Conservation (phyloP, 2,888 invertebrate genomes). For the Octodonta nipae region DNA sequence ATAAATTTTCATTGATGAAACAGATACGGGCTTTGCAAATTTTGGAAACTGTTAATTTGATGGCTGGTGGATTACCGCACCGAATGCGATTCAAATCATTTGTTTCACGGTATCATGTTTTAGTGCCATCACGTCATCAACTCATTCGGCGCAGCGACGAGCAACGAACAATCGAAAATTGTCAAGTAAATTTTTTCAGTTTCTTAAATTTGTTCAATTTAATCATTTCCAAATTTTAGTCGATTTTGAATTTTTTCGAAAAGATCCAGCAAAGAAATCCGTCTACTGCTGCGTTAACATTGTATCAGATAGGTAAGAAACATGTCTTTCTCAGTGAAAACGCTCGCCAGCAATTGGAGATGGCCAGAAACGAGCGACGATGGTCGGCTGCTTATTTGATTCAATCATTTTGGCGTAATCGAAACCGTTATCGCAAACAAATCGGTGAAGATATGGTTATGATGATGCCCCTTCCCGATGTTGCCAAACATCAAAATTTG, state of each 20-base stretch:
- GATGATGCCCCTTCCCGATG: too few relatives aligned
- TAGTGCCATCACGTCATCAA: slow-evolving; percentile 63
- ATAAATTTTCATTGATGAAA: slow-evolving; percentile 67
- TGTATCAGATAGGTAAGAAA: slow-evolving; percentile 84
- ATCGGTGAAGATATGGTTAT: slow-evolving; percentile 38
- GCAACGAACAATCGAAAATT: slow-evolving; percentile 59
- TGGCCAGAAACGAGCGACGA: slow-evolving; percentile 61
- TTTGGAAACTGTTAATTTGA: slow-evolving; percentile 84
- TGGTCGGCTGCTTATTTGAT: slow-evolving; percentile 71
- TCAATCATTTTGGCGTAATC: slow-evolving; percentile 75
- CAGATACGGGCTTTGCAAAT: slow-evolving; percentile 78
- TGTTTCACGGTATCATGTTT: slow-evolving; percentile 68
- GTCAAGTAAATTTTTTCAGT: slow-evolving; percentile 59
- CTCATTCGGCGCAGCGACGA: slow-evolving; percentile 54
- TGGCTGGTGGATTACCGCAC: slow-evolving; percentile 93
- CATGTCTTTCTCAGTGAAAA: slow-evolving; percentile 92
- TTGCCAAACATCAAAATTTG: too few relatives aligned
- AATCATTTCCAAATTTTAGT: too few relatives aligned
- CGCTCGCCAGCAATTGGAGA: slow-evolving; percentile 78
- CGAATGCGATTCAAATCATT: slow-evolving; percentile 90
- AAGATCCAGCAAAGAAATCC: slow-evolving; percentile 42
- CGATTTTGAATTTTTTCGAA: too few relatives aligned
- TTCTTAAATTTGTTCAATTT: slow-evolving; percentile 50
- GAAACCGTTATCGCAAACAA: slow-evolving; percentile 45
- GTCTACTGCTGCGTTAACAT: slow-evolving; percentile 56